Conservation (phyloP, 2,113 vertebrate genomes). For the Antechinus flavipes region DNA sequence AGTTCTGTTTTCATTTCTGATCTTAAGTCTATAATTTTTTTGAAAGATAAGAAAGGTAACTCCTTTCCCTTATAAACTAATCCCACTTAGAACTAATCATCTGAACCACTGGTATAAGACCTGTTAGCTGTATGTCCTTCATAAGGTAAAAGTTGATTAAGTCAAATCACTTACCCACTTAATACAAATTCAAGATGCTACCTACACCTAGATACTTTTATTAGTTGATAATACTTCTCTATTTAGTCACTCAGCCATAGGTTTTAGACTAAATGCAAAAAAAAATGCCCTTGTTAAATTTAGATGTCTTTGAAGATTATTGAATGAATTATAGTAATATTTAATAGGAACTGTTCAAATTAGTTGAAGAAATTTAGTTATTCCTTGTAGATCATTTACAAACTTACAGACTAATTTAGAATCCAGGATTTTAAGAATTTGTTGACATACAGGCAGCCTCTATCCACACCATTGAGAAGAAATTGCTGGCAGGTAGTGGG, state of each 20-base stretch:
- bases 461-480: neutral
- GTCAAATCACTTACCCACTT: neutral
- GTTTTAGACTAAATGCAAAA: neutral
- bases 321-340: neutral
- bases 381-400: neutral
- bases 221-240: neutral
- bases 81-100: neutral
- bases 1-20: neutral
- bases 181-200: neutral
- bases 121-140: neutral
- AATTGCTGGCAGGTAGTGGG: neutral
- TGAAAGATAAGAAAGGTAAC: neutral
- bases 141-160: neutral
- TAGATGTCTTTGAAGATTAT: neutral
- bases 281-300: neutral
- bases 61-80: fast-evolving
- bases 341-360: neutral
- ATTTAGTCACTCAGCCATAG: neutral
- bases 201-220: neutral
- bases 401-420: neutral
- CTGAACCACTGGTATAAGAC: too few species aligned
- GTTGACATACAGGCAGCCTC: neutral
- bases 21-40: neutral
- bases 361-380: neutral
- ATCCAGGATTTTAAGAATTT: neutral